A percentile compares a stretch with the other conserved stretches of the same genome.
These are phyloP conservation scores for Apoda limacodes DNA, from an alignment of 2,888 invertebrate genomes.

Conservation along the genomic window DNA sequence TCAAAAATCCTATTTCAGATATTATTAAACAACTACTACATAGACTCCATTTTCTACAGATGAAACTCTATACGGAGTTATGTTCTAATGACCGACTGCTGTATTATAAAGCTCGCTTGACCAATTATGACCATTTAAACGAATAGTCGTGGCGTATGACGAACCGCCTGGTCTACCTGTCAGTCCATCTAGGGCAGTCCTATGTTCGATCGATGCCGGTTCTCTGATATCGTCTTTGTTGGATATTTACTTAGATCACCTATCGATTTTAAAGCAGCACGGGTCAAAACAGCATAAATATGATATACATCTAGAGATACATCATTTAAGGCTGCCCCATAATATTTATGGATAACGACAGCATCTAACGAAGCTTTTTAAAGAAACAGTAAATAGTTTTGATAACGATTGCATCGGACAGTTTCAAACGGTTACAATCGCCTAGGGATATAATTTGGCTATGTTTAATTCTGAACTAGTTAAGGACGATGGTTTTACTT, in stretches of 20 bases:
- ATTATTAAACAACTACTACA: too few species aligned
- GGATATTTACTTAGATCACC: constrained; percentile 30
- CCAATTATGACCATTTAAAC: constrained; percentile 65
- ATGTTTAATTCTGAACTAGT: too few species aligned
- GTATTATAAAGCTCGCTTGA: constrained; percentile 42
- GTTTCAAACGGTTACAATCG: too few species aligned
- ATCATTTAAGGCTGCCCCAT: constrained; percentile 21
- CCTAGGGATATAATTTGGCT: too few species aligned
- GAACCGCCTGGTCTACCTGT: constrained; percentile 40
- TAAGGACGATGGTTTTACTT: too few species aligned
- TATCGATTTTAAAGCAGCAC: constrained; percentile 22
- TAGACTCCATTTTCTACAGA: too few species aligned
- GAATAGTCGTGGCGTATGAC: constrained; percentile 45
- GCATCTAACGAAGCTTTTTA: too few species aligned
- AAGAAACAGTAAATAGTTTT: too few species aligned
- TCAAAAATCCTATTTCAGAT: too few species aligned
- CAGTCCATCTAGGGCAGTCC: constrained; percentile 58
- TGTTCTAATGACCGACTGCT: constrained; percentile 47
- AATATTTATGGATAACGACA: too few species aligned
- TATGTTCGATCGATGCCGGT: constrained; percentile 44
- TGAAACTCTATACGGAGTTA: too few species aligned
- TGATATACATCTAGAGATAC: constrained; percentile 27
- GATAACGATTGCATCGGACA: too few species aligned
- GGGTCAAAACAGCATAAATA: constrained; percentile 21
- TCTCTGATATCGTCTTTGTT: constrained; percentile 46